Conservation (phyloP, 2,888 invertebrate species). For the Agapetus fuscipes region DNA sequence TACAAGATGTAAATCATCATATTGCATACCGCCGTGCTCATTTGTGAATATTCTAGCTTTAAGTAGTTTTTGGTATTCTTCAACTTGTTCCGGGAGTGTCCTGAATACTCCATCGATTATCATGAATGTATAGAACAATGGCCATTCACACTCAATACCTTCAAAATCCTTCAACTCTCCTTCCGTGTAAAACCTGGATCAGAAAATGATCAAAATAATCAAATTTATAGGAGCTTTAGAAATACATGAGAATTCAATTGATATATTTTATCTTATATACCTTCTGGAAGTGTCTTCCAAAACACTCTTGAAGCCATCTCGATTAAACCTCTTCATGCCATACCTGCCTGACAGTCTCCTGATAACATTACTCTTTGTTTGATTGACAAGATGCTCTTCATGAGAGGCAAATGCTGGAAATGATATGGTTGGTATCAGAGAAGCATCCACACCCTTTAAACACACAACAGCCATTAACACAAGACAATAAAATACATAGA, state of each 20-base stretch:
- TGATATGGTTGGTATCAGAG: conserved; percentile 85
- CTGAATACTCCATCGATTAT: conserved; percentile 93
- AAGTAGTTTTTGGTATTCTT: conserved; percentile 79
- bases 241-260: no score
- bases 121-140: conserved; percentile 90
- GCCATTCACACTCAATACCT: conserved; percentile 96
- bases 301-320: conserved; percentile 89
- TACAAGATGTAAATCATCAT: not conserved
- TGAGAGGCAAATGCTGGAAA: conserved; percentile 99
- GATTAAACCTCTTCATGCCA: conserved; percentile 88
- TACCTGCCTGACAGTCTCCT: conserved; percentile 76
- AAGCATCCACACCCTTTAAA: conserved; percentile 82
- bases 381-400: conserved; percentile 77
- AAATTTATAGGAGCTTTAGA: no score
- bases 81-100: conserved; percentile 79
- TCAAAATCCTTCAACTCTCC: conserved; percentile 95
- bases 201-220: not conserved
- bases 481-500: not conserved
- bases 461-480: conserved; percentile 14
- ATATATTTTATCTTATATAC: no score
- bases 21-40: conserved; percentile 58
- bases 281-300: conserved; percentile 69
- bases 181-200: conserved; percentile 64
- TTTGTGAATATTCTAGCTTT: conserved; percentile 75
- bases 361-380: conserved; percentile 79